Percentiles rank a stretch among this genome's conserved stretches.
Conservation (phyloP, 2,113 vertebrate genomes). For the Phaethornis superciliosus region DNA sequence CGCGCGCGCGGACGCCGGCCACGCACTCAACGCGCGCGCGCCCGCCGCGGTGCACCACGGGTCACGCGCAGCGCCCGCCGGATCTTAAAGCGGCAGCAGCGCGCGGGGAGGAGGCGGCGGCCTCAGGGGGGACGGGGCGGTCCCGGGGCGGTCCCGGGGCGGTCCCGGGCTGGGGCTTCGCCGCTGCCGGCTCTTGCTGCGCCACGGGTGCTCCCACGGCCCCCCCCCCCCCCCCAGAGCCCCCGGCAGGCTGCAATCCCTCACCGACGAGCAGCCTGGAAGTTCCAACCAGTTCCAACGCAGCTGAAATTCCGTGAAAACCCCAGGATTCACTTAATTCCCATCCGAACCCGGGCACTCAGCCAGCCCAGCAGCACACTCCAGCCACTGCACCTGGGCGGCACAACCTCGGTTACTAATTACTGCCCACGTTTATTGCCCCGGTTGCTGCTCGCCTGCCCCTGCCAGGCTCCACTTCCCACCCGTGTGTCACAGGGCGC, state of each 20-base stretch:
- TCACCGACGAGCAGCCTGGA: background rate
- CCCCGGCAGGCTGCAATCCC: no score
- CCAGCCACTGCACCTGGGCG: background rate
- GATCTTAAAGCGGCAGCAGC: conserved; percentile 10
- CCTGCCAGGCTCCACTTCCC: background rate
- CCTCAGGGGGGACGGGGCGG: no score
- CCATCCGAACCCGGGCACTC: background rate
- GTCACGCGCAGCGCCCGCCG: background rate
- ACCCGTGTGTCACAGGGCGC: accelerated
- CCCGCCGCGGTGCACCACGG: conserved; percentile 32
- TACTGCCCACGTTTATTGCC: background rate
- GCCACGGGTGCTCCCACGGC: no score
- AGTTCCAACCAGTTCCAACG: background rate
- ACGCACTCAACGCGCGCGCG: background rate
- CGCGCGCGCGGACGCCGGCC: background rate
- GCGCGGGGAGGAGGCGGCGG: no score
- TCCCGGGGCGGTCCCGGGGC: no score
- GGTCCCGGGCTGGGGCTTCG: no score
- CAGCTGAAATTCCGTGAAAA: background rate
- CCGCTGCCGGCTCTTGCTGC: no score
- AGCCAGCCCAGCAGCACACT: accelerated
- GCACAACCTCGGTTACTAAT: background rate
- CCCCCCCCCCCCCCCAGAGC: no score
- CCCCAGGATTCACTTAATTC: background rate
- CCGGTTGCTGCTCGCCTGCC: background rate